Base-by-base conservation (phyloP, 2,113 vertebrate species). In the Onychostruthus taczanowskii region DNA sequence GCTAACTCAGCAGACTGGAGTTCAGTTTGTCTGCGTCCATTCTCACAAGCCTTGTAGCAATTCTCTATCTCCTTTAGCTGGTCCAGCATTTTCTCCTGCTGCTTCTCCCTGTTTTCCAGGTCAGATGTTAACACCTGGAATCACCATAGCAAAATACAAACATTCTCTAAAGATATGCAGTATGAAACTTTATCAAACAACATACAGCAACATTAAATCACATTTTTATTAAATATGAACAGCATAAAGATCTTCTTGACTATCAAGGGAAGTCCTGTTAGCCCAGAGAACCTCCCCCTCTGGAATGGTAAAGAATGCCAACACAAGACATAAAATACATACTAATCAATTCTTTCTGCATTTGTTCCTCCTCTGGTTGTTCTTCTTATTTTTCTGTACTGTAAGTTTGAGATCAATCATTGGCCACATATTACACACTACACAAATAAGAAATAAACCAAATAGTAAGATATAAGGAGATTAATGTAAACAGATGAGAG, bases 21-120 rank as follows among this genome's bases (percentile, higher is more conserved):
- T 39, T 98, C 97, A 21, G 95, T 69, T 17, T 80, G 96, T 59
- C 90, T 97, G 31, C 92, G 97, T 72, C 98, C 98, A 7, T 93
- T 82, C 83, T 98, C 96, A 79, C 98, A 98, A 19, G 95, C 96
- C 64, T 98, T 97, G 83, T 98, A 98, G 84, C 96, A 98, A 69
- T 66, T 98, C 98, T 99, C 97, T 69, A 99, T 98, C 84, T 99
- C 98, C 84, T 98, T 99, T n/a, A 99, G 97, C 89, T 98, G 98
- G 37, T 98, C 97, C 94, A 99, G 90, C 98, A 99, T 99, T 86
- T 97, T 97, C 46, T 98, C 93, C 90, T 99, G 99, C 89, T 99
- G 98, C 46, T 98, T 98, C 94, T 99, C 99, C 55, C 96, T 97
- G 50, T 94, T 97, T 47, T 98, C 98, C 95, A 99, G 96, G 77